Conservation (phyloP, 2,888 invertebrate genomes). For the Rugalucina vietnamica region DNA sequence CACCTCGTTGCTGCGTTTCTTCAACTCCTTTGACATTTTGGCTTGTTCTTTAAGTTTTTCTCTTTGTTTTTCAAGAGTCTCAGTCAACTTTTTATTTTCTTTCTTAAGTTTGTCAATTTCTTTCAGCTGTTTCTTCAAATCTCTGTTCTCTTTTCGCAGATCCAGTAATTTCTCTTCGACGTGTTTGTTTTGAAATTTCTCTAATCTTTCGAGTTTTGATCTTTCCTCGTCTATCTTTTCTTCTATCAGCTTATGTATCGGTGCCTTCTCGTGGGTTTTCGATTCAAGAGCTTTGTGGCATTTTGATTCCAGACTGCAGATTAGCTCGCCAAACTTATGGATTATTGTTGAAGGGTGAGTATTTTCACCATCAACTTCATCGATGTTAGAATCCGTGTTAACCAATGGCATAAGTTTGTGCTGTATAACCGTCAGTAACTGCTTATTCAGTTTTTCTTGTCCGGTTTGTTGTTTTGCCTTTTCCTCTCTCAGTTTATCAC, state of each 20-base stretch:
- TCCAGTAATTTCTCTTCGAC: constrained; percentile 33
- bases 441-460: constrained; percentile 49
- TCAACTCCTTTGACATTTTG: constrained; percentile 61
- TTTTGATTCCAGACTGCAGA: constrained; percentile 48
- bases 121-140: constrained; percentile 51
- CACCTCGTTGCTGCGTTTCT: constrained; percentile 54
- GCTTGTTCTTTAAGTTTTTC: constrained; percentile 69
- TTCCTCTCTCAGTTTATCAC: constrained; percentile 63
- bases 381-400: constrained; percentile 8
- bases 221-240: constrained; percentile 55
- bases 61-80: constrained; percentile 64
- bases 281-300: constrained; percentile 52
- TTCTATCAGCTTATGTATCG: constrained; percentile 63
- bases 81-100: constrained; percentile 65
- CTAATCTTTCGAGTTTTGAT: background rate
- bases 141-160: constrained; percentile 47
- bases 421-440: constrained; percentile 45
- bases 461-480: constrained; percentile 52
- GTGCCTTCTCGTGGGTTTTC: constrained; percentile 38
- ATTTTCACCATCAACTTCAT: constrained; percentile 41
- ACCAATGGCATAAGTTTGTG: constrained; percentile 51
- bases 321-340: constrained; percentile 51
- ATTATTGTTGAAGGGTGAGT: constrained; percentile 53
- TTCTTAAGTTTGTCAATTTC: constrained; percentile 58
- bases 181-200: constrained; percentile 10